A percentile compares a stretch with the other conserved stretches of the same genome.
Conservation (phyloP, 2,797 vertebrate species). For the Tarsius wallacei region DNA sequence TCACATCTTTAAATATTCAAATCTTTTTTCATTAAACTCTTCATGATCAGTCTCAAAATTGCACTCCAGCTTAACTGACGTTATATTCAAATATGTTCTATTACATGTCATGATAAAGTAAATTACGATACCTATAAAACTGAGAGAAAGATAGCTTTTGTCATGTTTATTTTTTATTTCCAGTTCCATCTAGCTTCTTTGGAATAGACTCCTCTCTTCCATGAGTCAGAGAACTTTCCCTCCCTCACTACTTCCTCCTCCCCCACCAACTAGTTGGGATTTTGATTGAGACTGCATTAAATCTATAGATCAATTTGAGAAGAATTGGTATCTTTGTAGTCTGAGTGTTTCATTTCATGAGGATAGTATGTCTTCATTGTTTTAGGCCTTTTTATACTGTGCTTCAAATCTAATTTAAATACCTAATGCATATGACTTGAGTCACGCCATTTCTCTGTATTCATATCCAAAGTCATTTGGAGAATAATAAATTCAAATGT, state of each 20-base stretch:
- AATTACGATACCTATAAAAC: slow-evolving; percentile 24
- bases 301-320: not conserved
- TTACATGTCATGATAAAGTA: not conserved
- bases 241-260: not conserved
- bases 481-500: not conserved
- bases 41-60: slow-evolving; percentile 12
- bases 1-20: slow-evolving; percentile 27
- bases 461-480: not conserved
- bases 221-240: not conserved
- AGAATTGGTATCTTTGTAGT: too few relatives aligned
- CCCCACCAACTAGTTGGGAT: not conserved
- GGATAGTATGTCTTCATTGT: not conserved
- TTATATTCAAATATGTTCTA: not conserved
- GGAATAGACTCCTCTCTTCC: not conserved
- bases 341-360: not conserved
- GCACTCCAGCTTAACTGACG: not conserved
- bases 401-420: not conserved
- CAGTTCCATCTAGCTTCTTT: not conserved
- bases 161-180: slow-evolving; percentile 20
- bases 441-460: not conserved
- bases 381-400: not conserved
- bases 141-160: not conserved
- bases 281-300: not conserved
- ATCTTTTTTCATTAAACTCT: slow-evolving; percentile 10
- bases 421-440: not conserved